A percentile compares a stretch with the other conserved stretches of the same genome.
Evolutionary conservation across 2,888 invertebrate genomes (phyloP).

Genomic region (Luffia ferchaultella): DNA sequence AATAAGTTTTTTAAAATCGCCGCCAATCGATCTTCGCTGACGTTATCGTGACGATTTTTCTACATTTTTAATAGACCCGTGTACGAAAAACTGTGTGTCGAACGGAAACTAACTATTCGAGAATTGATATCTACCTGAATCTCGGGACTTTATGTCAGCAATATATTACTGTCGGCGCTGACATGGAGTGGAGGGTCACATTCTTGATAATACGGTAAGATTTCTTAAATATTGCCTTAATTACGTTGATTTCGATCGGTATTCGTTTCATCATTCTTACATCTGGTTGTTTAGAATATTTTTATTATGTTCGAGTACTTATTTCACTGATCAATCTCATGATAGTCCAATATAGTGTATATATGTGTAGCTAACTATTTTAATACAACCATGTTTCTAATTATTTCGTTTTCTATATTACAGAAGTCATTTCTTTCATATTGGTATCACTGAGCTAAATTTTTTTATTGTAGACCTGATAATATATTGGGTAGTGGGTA

Average conservation of each 20-base stretch:
- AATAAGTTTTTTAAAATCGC: too few species aligned
- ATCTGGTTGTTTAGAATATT: conserved; percentile 21
- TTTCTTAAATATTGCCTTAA: conserved; percentile 56
- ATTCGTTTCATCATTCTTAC: conserved; percentile 41
- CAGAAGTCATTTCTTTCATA: too few species aligned
- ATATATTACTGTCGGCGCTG: conserved; percentile 53
- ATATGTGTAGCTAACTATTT: too few species aligned
- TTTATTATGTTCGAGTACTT: neutral
- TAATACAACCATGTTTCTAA: too few species aligned
- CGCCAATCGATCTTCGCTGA: conserved; percentile 44
- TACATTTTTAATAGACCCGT: conserved; percentile 42
- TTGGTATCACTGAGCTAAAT: too few species aligned
- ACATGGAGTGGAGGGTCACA: conserved; percentile 31
- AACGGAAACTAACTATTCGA: conserved; percentile 53
- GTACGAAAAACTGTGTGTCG: conserved; percentile 28
- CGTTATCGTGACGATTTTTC: conserved; percentile 48
- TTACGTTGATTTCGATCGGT: conserved; percentile 53
- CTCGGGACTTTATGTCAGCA: conserved; percentile 55
- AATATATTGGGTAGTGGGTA: too few species aligned
- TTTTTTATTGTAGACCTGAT: too few species aligned
- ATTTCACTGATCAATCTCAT: too few species aligned
- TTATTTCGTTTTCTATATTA: too few species aligned
- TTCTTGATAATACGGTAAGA: conserved; percentile 48
- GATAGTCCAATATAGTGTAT: too few species aligned
- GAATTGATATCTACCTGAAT: conserved; percentile 51